These are phyloP conservation scores for Colius striatus DNA, from an alignment of 2,113 vertebrate genomes.

Conservation along the genomic window DNA sequence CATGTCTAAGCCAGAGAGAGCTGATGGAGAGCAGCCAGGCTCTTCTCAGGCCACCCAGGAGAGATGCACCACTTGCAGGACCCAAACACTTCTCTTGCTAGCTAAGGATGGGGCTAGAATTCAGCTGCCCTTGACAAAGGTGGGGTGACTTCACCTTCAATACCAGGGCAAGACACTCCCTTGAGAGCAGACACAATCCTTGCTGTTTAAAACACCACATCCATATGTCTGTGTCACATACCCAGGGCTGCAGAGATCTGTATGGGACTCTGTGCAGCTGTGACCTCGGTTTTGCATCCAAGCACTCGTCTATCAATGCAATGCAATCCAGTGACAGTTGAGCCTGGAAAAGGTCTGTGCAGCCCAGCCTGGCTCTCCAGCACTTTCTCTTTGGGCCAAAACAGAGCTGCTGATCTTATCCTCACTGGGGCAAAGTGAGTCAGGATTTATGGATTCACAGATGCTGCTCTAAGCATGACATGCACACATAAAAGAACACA, in stretches of 20 bases:
- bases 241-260: neutral
- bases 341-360: neutral
- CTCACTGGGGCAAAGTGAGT: neutral
- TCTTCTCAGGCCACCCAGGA: slow-evolving; percentile 17
- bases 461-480: neutral
- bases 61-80: neutral
- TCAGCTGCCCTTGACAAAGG: neutral
- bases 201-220: rapidly evolving
- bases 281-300: neutral
- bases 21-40: neutral
- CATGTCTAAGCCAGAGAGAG: neutral
- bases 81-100: rapidly evolving
- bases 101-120: neutral
- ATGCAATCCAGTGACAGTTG: neutral
- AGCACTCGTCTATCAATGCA: neutral
- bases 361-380: neutral
- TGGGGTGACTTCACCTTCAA: neutral
- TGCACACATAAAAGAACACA: rapidly evolving
- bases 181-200: rapidly evolving
- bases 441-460: neutral
- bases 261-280: rapidly evolving
- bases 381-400: neutral
- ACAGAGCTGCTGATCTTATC: neutral
- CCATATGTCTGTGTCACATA: neutral
- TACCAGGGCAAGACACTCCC: neutral